Conservation (phyloP, 2,888 invertebrate genomes). For the Microdon myrmicae region DNA sequence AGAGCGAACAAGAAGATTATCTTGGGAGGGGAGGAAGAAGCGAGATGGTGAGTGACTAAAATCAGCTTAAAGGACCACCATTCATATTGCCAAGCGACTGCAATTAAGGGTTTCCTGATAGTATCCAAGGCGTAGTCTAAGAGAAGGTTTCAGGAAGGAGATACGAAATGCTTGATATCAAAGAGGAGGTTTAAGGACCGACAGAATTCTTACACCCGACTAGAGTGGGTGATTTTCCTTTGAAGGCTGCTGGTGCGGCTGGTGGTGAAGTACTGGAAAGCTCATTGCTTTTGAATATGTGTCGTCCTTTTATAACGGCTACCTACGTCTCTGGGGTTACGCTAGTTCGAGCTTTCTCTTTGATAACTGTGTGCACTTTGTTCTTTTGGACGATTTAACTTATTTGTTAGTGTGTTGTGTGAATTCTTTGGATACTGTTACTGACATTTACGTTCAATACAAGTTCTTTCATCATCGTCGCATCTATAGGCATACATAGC, state of each 20-base stretch:
- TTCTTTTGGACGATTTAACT: constrained; percentile 25
- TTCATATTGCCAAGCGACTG: too few species aligned
- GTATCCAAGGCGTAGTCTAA: too few species aligned
- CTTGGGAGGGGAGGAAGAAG: too few species aligned
- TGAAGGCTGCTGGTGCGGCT: constrained; percentile 28
- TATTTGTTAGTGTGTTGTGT: constrained; percentile 10
- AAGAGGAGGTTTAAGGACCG: too few species aligned
- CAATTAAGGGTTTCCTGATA: too few species aligned
- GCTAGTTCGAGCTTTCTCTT: constrained; percentile 39
- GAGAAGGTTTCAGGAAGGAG: too few species aligned
- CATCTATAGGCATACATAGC: constrained; percentile 3
- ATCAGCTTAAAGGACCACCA: too few species aligned
- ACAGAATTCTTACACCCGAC: too few species aligned
- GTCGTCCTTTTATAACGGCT: constrained; percentile 31
- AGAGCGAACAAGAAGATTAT: constrained; percentile 15
- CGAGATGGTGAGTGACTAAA: too few species aligned
- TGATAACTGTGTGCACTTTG: constrained; percentile 29
- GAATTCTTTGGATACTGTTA: constrained; percentile 21
- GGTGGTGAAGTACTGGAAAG: constrained; percentile 42
- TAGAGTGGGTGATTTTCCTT: constrained; percentile 51
- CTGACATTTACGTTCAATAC: constrained; percentile 32
- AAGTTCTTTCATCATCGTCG: constrained; percentile 18
- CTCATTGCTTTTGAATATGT: constrained; percentile 31
- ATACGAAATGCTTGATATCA: too few species aligned
- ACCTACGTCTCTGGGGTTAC: constrained; percentile 41